These are phyloP conservation scores for Netelia inedita DNA, from an alignment of 2,888 invertebrate species.

Conservation along the genomic window DNA sequence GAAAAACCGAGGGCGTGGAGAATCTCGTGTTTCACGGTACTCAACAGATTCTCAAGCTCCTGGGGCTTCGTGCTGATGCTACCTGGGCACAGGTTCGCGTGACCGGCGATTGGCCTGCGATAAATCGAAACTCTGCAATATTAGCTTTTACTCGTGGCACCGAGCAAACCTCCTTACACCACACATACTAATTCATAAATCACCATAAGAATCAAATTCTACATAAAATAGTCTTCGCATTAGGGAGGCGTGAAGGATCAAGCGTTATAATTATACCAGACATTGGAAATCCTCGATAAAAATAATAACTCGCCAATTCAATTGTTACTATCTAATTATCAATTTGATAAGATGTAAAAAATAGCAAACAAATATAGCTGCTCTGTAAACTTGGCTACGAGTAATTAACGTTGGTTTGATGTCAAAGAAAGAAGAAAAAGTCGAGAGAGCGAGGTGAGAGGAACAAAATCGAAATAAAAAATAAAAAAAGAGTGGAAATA, in stretches of 20 bases:
- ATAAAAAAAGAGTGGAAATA: conserved; percentile 12
- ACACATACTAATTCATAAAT: background rate
- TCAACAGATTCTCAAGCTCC: conserved; percentile 95
- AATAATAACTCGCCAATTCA: too few relatives aligned
- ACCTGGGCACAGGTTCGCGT: conserved; percentile 98
- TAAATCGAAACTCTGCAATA: conserved; percentile 68
- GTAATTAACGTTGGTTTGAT: conserved; percentile 51
- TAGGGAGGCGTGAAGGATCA: too few relatives aligned
- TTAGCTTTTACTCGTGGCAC: conserved; percentile 52
- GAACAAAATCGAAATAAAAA: conserved; percentile 20
- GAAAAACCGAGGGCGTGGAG: conserved; percentile 99
- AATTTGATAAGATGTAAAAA: too few relatives aligned
- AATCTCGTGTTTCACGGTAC: conserved; percentile 99
- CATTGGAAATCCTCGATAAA: too few relatives aligned
- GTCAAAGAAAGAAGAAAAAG: background rate
- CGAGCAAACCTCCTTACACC: conserved; percentile 17
- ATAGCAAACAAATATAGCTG: conserved; percentile 3
- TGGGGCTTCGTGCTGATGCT: conserved; percentile 96
- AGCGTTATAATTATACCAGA: too few relatives aligned
- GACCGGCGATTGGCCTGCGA: conserved; percentile 97
- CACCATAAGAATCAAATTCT: too few relatives aligned
- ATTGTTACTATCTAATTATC: too few relatives aligned
- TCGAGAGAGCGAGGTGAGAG: background rate
- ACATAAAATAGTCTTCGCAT: too few relatives aligned
- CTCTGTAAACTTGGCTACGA: background rate